Evolutionary conservation across 2,797 vertebrate genomes (phyloP).

Genomic region (Diplodus sargus): DNA sequence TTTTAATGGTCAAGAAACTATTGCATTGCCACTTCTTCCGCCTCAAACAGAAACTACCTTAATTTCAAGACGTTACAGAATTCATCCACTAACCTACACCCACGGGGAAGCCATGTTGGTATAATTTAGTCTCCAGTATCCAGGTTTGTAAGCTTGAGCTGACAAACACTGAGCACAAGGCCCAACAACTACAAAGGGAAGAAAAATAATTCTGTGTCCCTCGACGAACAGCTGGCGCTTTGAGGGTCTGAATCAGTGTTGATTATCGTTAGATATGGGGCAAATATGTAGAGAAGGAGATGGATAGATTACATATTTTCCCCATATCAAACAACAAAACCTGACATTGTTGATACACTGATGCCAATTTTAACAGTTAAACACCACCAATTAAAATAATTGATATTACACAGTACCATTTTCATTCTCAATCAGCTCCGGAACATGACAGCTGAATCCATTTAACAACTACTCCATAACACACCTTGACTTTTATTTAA

Average conservation of each 20-base stretch:
- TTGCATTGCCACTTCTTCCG: background rate
- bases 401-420: background rate
- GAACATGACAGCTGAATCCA: background rate
- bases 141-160: too few species aligned
- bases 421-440: background rate
- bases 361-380: too few species aligned
- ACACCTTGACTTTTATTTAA: background rate
- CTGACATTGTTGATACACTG: background rate
- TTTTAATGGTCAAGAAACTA: background rate
- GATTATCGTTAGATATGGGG: too few species aligned
- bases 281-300: too few species aligned
- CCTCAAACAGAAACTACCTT: background rate
- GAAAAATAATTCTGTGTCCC: background rate
- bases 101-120: background rate
- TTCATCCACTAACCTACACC: background rate
- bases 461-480: background rate
- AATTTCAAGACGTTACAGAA: background rate
- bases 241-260: too few species aligned
- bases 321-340: background rate
- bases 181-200: too few species aligned
- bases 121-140: too few species aligned
- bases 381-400: background rate
- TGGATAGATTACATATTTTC: too few species aligned
- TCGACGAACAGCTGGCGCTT: too few species aligned
- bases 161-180: too few species aligned